Evolutionary conservation across 2,113 vertebrate species (phyloP), one percentile per base, ranked within the genome.

Genomic region (Naja naja): DNA sequence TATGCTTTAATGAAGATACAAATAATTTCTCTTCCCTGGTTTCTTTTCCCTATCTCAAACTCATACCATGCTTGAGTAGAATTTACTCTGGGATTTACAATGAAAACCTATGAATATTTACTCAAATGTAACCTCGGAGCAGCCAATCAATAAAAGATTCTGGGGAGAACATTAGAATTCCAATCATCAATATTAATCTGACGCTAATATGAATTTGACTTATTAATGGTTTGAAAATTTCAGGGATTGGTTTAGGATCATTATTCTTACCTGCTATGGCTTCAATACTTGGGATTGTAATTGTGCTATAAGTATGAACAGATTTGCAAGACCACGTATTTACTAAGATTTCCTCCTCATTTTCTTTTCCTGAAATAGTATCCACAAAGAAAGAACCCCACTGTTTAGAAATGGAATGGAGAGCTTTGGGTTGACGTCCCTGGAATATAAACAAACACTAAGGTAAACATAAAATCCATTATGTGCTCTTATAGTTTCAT

Each of bases 361-460:
- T 97, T 95, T 97, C 98, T 91, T 92, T 94, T 39, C 96, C 95
- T 12, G 94, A 96, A 87, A 98, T 91, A 4, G 96, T 96, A 88
- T 99, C 99, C 88, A 98, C 91, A 95, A 99, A 99, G 97, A 98
- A 99, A 56, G 99, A 99, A 88, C 99, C 99, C 99, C 99, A 99
- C 95, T 98, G 98, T 86, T 98, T 97, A 91, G 99, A 99, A 8
- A 94, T 81, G 4, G 96, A 97, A 8, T 98, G 98, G 47, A 98
- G 98, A 64, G 97, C 95, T 97, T 98, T 98, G 95, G 97, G 97
- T 88, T 98, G 97, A 93, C 98, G 97, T 53, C 90, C 97, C 99
- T 99, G 97, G 95, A 97, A 97, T 12, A 45, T 27, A 93, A 93
- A 90, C 34, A 52, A 88, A 86, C 27, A 60, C 25, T 56, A 86